Evolutionary conservation across 1,140 invertebrate genomes (phyloP), one percentile per base, ranked within the genome.

Genomic region (Pseudomyrmex concolor): DNA sequence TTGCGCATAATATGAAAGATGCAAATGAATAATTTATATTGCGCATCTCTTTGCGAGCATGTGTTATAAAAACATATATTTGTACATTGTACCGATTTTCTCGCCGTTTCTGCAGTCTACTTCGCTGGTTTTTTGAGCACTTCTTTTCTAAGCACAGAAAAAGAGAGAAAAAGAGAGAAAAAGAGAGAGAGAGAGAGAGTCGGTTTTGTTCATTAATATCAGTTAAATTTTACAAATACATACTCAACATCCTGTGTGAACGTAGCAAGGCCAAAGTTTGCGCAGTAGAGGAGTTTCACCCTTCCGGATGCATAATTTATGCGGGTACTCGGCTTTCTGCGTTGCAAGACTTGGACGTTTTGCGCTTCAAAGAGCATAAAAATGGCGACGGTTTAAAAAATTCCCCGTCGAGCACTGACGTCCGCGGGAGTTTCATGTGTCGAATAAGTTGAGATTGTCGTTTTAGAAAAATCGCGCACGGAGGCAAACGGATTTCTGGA

Each of bases 291-390:
- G 34, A 80, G 68, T 80, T 71, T 80, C 55, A 70, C 54, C 66
- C 76, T 80, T 80, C 22, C 48, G 59, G 71, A 63, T 82, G 50
- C 76, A 81, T 84, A 84, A 84, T 68, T 84, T 84, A 84, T 84
- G 83, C 74, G 76, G 76, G 76, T 63, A 71, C 83, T 84, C 76
- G 59, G 59, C 64, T 81, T 84, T 81, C 25, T 66, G 48, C 66
- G 83, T 81, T 45, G 83, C 59, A 48, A 84, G 76, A 81, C 64
- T 80, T 68, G 77, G 59, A 81, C 83, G 48, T 81, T 84, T 84
- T 84, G 81, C 64, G 83, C 76, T 84, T 81, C 72, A 81, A 81
- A 84, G 83, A 34, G 67, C 83, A 71, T 84, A 84, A 84, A 81
- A 84, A 67, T 84, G 82, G 63, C 64, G 74, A 43, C 55, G 66